Evolutionary conservation across 2,797 vertebrate genomes (phyloP), one percentile per base, ranked within the genome.

Genomic region (Melanotaenia trifasciata): DNA sequence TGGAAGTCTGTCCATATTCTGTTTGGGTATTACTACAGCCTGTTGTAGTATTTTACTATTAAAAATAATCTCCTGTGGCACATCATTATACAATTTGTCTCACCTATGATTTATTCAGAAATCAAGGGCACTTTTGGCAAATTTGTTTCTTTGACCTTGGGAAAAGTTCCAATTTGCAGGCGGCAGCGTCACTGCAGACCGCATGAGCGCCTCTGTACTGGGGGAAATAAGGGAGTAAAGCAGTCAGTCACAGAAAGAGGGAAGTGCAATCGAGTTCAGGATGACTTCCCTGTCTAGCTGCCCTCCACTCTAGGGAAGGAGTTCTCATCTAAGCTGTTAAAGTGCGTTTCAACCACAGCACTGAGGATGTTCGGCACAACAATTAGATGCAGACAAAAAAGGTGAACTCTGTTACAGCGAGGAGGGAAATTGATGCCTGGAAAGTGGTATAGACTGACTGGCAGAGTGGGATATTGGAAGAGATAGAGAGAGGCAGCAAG

Each of bases 231-330:
- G 62, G 58, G 57, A 77, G 82, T 54, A 63, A 70, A 69, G 63
- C 71, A 78, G 78, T 68, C 73, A 58, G 81, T 69, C 54, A 11
- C 54, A 40, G 61, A 79, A 71, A 84, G 76, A 78, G 83, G 86
- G 89, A 83, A 88, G 89, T 86, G 78, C 28, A 67, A 78, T 84
- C 65, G 5, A 72, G 87, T 89, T 91, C 89, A 89, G 80, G 84
- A 70, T 70, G 83, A 83, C 89, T 84, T 74, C 81, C 81, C 82
- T 77, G 73, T 90, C 87, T 92, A 84, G 80, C 77, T 47, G 47
- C 68, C 73, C 73, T 73, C 68, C 58, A 18, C 74, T 80, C 74
- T 79, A 2, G 40, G 61, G 53, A 79, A 67, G 63, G 68, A 78
- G 78, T 70, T 73, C 72, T 74, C 26, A 6, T 82, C 72, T 51